These are phyloP conservation scores for Probaryconus sp. DNA, from an alignment of 1,140 invertebrate genomes.

Conservation along the genomic window DNA sequence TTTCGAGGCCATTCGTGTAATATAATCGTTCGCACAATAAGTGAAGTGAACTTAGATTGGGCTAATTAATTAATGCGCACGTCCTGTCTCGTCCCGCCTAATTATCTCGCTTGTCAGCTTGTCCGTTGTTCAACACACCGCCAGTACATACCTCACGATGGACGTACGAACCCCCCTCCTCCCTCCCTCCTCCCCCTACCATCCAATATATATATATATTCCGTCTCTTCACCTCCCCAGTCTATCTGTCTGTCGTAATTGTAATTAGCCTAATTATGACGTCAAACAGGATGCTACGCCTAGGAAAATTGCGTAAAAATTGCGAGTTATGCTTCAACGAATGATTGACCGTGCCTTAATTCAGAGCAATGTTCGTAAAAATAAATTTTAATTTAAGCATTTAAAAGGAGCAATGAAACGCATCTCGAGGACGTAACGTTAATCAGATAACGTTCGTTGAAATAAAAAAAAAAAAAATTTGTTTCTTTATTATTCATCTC, in stretches of 20 bases:
- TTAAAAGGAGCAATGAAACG: conserved; percentile 32
- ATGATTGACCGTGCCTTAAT: conserved; percentile 47
- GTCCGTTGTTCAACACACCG: conserved; percentile 67
- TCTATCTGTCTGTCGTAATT: conserved; percentile 72
- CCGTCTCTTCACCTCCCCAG: conserved; percentile 53
- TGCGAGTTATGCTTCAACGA: conserved; percentile 37
- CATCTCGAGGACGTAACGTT: conserved; percentile 4
- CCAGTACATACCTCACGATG: conserved; percentile 64
- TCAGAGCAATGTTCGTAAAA: conserved; percentile 29
- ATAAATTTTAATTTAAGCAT: conserved; percentile 31
- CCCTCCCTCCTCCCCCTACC: no score
- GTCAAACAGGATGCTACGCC: conserved; percentile 76
- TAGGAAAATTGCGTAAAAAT: conserved; percentile 72
- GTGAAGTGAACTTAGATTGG: conserved; percentile 77
- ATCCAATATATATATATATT: conserved; percentile 34
- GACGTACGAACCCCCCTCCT: no score
- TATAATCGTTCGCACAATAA: conserved; percentile 70
- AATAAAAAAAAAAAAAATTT: no score
- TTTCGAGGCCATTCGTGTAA: conserved; percentile 70
- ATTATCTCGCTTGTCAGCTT: conserved; percentile 77
- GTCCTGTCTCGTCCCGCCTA: conserved; percentile 77
- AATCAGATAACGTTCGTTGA: no score
- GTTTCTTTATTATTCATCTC: no score
- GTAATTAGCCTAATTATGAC: conserved; percentile 77
- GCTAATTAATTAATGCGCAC: conserved; percentile 79